These are phyloP conservation scores for Pammene fasciana DNA, from an alignment of 2,888 invertebrate genomes.

Conservation along the genomic window DNA sequence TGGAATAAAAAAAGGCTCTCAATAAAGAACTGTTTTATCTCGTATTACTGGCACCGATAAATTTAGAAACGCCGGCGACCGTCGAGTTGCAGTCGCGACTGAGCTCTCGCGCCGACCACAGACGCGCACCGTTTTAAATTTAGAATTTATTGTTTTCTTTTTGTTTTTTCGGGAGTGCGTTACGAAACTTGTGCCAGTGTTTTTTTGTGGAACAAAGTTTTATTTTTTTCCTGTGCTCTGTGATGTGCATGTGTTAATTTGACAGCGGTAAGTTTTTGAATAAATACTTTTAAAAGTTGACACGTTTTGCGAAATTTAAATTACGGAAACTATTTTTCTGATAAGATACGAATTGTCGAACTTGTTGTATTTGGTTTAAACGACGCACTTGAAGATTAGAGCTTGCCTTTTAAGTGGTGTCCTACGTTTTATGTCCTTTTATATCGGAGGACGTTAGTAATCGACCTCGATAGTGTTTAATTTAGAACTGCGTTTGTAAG, in stretches of 20 bases:
- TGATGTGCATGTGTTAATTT: conserved; percentile 61
- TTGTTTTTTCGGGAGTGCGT: conserved; percentile 60
- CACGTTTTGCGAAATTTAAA: conserved; percentile 16
- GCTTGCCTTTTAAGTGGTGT: conserved; percentile 22
- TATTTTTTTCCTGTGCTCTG: conserved; percentile 54
- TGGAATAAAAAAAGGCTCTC: conserved; percentile 67
- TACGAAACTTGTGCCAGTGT: conserved; percentile 69
- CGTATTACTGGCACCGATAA: conserved; percentile 80
- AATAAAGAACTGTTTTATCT: conserved; percentile 80
- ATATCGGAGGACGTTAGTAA: conserved; percentile 7
- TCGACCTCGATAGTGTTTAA: conserved; percentile 20
- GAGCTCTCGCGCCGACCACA: conserved; percentile 55
- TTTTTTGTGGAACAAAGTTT: conserved; percentile 50
- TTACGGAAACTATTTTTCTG: conserved; percentile 19
- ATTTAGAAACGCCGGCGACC: conserved; percentile 73
- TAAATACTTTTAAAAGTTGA: conserved; percentile 15
- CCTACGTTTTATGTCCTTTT: conserved; percentile 31
- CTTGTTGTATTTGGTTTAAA: conserved; percentile 6
- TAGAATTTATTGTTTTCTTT: conserved; percentile 55
- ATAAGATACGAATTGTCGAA: conserved; percentile 20
- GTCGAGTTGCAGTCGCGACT: conserved; percentile 55
- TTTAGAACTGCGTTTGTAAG: conserved; percentile 11
- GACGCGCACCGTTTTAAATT: conserved; percentile 53
- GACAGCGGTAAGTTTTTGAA: conserved; percentile 59
- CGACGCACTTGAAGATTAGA: conserved; percentile 19